Conservation (phyloP, 1,140 invertebrate genomes). For the Thereuonema tuberculata region DNA sequence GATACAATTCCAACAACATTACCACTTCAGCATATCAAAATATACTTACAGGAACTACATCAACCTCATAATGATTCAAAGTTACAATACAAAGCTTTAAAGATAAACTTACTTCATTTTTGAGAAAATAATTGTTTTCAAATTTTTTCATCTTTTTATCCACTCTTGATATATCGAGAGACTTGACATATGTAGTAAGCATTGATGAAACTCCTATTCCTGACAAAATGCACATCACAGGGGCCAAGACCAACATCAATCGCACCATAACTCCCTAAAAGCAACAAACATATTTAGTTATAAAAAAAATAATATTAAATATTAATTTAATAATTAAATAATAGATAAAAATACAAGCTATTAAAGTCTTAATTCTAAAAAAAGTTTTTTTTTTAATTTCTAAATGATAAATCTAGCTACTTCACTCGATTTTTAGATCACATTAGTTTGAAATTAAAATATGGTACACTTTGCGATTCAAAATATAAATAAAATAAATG, state of each 20-base stretch:
- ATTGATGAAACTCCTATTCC: slow-evolving; percentile 86
- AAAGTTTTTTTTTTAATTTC: too few relatives aligned
- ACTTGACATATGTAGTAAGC: slow-evolving; percentile 78
- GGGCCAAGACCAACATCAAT: slow-evolving; percentile 91
- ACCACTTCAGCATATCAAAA: too few relatives aligned
- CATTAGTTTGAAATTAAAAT: too few relatives aligned
- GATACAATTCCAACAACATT: too few relatives aligned
- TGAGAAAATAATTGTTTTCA: slow-evolving; percentile 68
- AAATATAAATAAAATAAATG: too few relatives aligned
- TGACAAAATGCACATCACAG: slow-evolving; percentile 93
- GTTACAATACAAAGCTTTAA: too few relatives aligned
- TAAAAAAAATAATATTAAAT: background rate
- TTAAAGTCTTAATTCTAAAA: too few relatives aligned
- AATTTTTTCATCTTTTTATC: slow-evolving; percentile 42
- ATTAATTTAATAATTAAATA: background rate
- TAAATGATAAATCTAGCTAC: too few relatives aligned
- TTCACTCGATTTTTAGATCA: too few relatives aligned
- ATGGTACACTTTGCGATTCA: too few relatives aligned
- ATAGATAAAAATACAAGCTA: background rate
- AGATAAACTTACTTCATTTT: slow-evolving; percentile 61
- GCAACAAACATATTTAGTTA: background rate
- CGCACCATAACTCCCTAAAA: slow-evolving; percentile 93
- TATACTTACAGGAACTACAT: too few relatives aligned
- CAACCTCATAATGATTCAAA: too few relatives aligned
- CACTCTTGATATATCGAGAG: slow-evolving; percentile 44